Percentiles rank a stretch among this genome's conserved stretches.
phyloP scores from a whole-genome alignment of 2,888 invertebrate species.

The Xanthia togata region DNA sequence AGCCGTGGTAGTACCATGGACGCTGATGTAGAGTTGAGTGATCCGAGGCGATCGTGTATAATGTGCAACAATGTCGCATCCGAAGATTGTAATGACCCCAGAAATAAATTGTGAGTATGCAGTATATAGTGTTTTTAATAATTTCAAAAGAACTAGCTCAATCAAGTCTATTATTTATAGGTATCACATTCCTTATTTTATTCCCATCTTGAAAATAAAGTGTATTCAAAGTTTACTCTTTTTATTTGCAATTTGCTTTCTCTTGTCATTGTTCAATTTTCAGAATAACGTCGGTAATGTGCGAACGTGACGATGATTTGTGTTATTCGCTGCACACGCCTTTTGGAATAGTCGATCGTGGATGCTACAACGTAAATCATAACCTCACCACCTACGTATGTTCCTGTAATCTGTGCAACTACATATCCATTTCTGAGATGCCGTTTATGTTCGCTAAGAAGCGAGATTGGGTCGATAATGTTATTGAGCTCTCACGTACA shows the following conservation, averaged over 20 bases:
- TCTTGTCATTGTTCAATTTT: constrained; percentile 63
- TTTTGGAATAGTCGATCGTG: constrained; percentile 83
- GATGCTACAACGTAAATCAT: constrained; percentile 80
- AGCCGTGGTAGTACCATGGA: constrained; percentile 36
- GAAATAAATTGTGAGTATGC: constrained; percentile 78
- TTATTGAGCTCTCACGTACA: constrained; percentile 79
- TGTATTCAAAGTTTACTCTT: constrained; percentile 8
- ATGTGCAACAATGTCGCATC: constrained; percentile 77
- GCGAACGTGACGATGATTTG: constrained; percentile 76
- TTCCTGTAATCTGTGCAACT: constrained; percentile 85
- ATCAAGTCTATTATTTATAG: background rate
- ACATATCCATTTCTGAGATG: constrained; percentile 81
- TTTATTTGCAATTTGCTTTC: constrained; percentile 57
- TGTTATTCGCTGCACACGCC: constrained; percentile 85
- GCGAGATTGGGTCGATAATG: constrained; percentile 81
- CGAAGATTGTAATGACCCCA: constrained; percentile 77
- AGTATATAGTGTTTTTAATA: background rate
- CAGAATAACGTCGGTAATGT: constrained; percentile 78
- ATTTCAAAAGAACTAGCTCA: background rate
- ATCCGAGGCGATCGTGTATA: constrained; percentile 76
- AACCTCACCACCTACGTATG: constrained; percentile 82
- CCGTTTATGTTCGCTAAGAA: constrained; percentile 79
- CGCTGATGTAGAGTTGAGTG: constrained; percentile 35
- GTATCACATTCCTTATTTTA: too few relatives aligned
- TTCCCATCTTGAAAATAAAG: background rate